Conservation (phyloP, 2,888 invertebrate genomes). For the Microctonus brassicae region DNA sequence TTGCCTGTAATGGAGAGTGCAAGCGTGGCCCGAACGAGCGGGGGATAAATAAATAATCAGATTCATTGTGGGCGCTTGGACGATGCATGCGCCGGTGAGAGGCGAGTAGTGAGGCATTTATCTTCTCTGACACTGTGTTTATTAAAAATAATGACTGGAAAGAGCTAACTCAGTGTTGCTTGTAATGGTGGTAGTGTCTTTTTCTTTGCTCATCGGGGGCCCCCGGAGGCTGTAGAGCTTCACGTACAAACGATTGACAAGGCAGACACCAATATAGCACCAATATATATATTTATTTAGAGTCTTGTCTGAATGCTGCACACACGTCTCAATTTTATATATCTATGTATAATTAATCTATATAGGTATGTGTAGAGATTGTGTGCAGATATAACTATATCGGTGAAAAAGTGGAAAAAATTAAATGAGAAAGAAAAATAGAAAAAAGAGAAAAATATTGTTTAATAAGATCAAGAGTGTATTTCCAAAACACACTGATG, state of each 20-base stretch:
- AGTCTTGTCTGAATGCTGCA: conserved; percentile 9
- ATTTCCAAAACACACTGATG: not conserved
- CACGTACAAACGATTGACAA: conserved; percentile 23
- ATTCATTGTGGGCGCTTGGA: conserved; percentile 48
- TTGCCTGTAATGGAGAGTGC: conserved; percentile 23
- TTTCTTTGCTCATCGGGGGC: not conserved
- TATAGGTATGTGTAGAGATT: too few relatives aligned
- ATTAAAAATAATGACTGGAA: conserved; percentile 66
- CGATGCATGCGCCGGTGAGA: conserved; percentile 37
- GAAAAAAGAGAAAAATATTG: not conserved
- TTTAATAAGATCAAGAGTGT: not conserved
- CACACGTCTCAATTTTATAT: conserved; percentile 3
- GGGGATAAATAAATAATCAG: conserved; percentile 54
- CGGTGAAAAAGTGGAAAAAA: too few relatives aligned
- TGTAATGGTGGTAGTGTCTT: conserved; percentile 18
- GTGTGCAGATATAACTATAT: too few relatives aligned
- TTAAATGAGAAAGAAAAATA: not conserved
- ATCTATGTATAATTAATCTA: not conserved
- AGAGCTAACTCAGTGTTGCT: conserved; percentile 43
- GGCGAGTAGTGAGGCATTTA: conserved; percentile 58
- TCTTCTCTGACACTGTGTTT: conserved; percentile 59
- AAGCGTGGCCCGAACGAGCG: conserved; percentile 40
- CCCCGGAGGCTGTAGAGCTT: conserved; percentile 17
- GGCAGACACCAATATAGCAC: not conserved
- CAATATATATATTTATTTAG: too few relatives aligned